Percentiles rank a stretch among this genome's conserved stretches.
These are phyloP conservation scores for Lepilemur septentrionalis DNA, from an alignment of 2,797 vertebrate species.

Conservation along the genomic window DNA sequence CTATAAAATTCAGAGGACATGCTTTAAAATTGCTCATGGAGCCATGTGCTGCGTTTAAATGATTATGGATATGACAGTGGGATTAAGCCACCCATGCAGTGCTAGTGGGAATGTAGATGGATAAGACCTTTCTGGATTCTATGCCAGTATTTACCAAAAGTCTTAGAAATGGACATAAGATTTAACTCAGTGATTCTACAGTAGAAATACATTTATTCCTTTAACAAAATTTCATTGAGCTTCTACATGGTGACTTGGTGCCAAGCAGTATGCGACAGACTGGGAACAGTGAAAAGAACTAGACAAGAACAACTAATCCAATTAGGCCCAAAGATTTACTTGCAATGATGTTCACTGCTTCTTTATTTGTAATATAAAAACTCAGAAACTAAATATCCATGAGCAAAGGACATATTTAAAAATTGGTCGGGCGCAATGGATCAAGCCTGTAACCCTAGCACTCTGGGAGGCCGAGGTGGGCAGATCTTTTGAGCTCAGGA, in stretches of 20 bases:
- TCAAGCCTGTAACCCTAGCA: background rate
- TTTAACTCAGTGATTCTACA: constrained; percentile 23
- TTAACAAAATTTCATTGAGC: background rate
- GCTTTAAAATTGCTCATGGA: background rate
- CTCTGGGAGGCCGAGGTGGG: background rate
- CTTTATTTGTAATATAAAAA: background rate
- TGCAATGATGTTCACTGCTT: background rate
- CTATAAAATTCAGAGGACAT: background rate
- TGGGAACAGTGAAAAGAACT: background rate
- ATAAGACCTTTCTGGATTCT: background rate
- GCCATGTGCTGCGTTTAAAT: background rate
- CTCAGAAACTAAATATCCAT: background rate
- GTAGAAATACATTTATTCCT: background rate
- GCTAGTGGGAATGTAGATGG: background rate
- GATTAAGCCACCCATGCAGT: background rate
- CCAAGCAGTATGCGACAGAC: background rate
- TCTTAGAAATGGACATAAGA: background rate
- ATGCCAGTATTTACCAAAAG: background rate
- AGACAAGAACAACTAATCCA: background rate
- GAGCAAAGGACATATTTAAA: background rate
- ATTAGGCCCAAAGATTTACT: background rate
- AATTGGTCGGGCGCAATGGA: background rate
- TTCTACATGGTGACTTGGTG: background rate
- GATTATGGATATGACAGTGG: background rate
- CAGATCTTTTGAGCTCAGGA: background rate